These are phyloP conservation scores for Chlorocebus sabaeus DNA, from an alignment of 2,113 vertebrate species.

Conservation along the genomic window DNA sequence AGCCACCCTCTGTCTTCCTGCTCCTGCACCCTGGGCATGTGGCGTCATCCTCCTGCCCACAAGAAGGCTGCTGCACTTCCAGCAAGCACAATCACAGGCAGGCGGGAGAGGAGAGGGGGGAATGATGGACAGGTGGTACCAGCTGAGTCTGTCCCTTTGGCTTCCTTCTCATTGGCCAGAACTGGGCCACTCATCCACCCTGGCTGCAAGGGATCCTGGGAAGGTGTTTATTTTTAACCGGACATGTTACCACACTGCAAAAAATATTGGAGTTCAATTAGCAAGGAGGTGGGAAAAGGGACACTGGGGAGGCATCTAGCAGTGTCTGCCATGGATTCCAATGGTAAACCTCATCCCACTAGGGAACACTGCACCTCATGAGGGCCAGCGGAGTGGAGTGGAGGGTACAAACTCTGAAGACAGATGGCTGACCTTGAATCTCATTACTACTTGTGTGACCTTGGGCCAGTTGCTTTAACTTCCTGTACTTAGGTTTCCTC, in stretches of 20 bases:
- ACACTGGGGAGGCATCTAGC: background rate
- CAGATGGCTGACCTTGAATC: background rate
- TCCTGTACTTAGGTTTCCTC: background rate
- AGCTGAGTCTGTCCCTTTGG: background rate
- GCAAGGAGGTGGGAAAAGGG: background rate
- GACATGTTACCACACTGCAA: background rate
- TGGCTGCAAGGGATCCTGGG: background rate
- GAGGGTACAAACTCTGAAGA: background rate
- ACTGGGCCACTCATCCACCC: background rate
- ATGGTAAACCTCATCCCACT: background rate
- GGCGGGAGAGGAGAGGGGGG: background rate
- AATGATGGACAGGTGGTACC: background rate
- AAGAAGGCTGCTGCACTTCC: background rate
- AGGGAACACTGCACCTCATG: background rate
- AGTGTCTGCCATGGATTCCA: background rate
- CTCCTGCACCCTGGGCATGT: background rate
- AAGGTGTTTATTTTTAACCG: background rate
- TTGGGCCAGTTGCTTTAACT: background rate
- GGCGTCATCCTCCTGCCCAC: background rate
- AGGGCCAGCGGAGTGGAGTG: background rate
- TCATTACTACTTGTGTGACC: background rate
- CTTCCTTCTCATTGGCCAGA: background rate
- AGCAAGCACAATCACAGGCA: background rate
- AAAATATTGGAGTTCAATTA: background rate
- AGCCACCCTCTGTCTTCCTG: background rate